Percentiles rank a stretch among this genome's conserved stretches.
Evolutionary conservation across 92 coral and sea anemone species (phyloP).

Genomic region (Porites lobata): DNA sequence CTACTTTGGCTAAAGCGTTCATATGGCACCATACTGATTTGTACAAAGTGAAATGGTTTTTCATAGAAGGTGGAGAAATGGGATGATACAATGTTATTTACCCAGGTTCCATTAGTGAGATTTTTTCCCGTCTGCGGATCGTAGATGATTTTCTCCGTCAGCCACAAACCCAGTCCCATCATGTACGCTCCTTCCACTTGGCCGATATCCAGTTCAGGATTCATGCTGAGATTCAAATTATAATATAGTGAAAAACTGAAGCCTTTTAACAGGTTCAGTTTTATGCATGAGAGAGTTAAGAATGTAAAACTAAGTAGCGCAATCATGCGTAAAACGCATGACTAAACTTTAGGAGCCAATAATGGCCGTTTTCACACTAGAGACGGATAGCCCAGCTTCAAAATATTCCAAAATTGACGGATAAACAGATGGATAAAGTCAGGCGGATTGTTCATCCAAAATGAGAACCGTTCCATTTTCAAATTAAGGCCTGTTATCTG

Average conservation of each 20-base stretch:
- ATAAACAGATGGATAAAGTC: too few relatives aligned
- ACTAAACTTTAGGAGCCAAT: too few relatives aligned
- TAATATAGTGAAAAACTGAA: neutral
- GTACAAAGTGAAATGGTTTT: neutral
- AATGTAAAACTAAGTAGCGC: neutral
- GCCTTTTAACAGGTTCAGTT: too few relatives aligned
- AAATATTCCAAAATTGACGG: too few relatives aligned
- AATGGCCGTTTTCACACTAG: too few relatives aligned
- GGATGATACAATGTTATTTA: slow-evolving; percentile 9
- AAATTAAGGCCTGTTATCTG: too few relatives aligned
- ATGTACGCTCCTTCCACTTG: slow-evolving; percentile 96
- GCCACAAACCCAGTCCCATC: slow-evolving; percentile 93
- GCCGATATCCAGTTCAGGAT: slow-evolving; percentile 94
- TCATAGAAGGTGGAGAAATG: too few relatives aligned
- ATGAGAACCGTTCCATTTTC: too few relatives aligned
- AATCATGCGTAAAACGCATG: neutral
- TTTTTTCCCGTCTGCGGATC: slow-evolving; percentile 83
- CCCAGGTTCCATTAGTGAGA: slow-evolving; percentile 92
- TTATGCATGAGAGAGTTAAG: neutral
- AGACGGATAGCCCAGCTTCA: too few relatives aligned
- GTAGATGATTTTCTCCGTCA: slow-evolving; percentile 85
- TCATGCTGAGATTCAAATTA: slow-evolving; percentile 68
- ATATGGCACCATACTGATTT: too few relatives aligned
- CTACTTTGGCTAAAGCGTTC: too few relatives aligned
- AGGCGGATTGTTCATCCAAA: too few relatives aligned